Percentiles rank a stretch among this genome's conserved stretches.
Conservation (phyloP, 1,140 invertebrate genomes). For the Drosophila quadrilineata region DNA sequence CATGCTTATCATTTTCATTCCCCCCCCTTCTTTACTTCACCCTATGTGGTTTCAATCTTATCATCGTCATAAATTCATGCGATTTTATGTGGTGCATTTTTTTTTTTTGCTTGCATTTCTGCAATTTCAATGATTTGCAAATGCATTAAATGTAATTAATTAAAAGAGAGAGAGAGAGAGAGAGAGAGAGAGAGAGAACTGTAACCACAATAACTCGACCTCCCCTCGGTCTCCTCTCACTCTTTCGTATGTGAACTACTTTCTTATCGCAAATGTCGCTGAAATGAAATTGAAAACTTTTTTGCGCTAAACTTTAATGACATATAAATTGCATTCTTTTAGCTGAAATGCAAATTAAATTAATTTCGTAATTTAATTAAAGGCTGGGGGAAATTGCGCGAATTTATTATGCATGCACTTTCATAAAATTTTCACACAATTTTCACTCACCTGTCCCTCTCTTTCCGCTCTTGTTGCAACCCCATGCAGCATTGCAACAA, state of each 20-base stretch:
- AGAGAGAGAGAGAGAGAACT: no score
- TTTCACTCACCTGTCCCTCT: not conserved
- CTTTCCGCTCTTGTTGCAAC: not conserved
- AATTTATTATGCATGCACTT: slow-evolving; percentile 35
- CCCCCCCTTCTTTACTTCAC: no score
- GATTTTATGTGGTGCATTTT: no score
- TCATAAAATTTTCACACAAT: slow-evolving; percentile 25
- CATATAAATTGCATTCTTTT: not conserved
- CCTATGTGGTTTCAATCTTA: slow-evolving; percentile 22
- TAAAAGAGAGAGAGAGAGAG: no score
- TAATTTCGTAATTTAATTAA: slow-evolving; percentile 45
- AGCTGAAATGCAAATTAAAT: slow-evolving; percentile 9
- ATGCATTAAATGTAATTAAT: slow-evolving; percentile 13
- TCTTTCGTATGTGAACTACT: no score
- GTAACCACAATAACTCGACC: slow-evolving; percentile 13
- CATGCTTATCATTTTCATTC: not conserved
- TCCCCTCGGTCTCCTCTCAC: no score
- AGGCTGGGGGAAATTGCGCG: slow-evolving; percentile 1
- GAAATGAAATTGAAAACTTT: no score
- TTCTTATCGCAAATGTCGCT: no score
- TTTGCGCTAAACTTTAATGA: no score
- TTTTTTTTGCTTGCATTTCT: slow-evolving; percentile 13
- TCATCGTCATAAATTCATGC: no score
- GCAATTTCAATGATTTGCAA: slow-evolving; percentile 13
- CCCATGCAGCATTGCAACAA: slow-evolving; percentile 47